Base-by-base conservation (phyloP, 2,113 vertebrate species). In the Menura novaehollandiae region DNA sequence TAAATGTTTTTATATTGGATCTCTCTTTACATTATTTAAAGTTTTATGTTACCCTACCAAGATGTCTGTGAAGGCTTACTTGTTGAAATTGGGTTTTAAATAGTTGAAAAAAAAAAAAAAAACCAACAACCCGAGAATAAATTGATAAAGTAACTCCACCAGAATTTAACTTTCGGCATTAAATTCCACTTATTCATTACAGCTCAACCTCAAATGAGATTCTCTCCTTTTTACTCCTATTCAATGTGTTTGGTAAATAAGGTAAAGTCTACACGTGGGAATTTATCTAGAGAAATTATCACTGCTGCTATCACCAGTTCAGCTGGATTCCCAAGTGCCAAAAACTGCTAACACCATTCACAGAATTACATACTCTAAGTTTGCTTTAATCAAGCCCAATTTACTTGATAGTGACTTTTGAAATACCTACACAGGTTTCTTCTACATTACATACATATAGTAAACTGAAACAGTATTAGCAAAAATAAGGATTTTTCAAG, bases 231-330 rank as follows among this genome's bases (percentile, higher is more conserved):
- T 75, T 62, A 76, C 58, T 88, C 75, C 85, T 43, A 82, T 62
- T 85, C 41, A 47, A 18, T 9, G 27, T 46, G 41, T 69, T 82
- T 73, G 63, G 21, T 73, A 80, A 87, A 62, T 83, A 79, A 88
- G 53, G 53, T 75, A 41, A 85, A 76, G n/a, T 51, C 75, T 62
- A 80, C 46, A 62, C 32, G 33, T 39, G 86, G 17, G 74, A 96
- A 94, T 80, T 83, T 63, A 79, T n/a, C 49, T 80, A 88, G 30
- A 85, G 51, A 89, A 76, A 88, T 92, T 88, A 92, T 88, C 93
- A 80, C 62, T 93, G 68, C 82, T 68, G 49, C 35, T 91, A 55
- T 67, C 84, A 91, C 81, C 75, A 75, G 63, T 74, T 92, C 55
- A 88, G 69, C 79, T 73, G 67, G 81, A 85, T 83, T 93, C 58